phyloP scores from a whole-genome alignment of 2,797 vertebrate genomes.

The Eospalax fontanierii region DNA sequence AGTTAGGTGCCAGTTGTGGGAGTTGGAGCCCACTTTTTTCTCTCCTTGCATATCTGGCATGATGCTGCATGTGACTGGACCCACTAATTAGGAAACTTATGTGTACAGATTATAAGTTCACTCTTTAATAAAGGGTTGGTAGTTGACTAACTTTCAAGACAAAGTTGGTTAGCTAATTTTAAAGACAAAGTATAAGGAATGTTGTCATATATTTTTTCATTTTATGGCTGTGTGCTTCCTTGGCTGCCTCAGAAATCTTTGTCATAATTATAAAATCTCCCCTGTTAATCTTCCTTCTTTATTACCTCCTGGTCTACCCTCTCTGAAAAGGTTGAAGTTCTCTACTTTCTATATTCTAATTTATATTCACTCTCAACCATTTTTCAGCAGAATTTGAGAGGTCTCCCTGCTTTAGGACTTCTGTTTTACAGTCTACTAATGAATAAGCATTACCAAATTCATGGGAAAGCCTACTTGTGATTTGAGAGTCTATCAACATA shows the following conservation, averaged over 20 bases:
- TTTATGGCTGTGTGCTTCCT: background rate
- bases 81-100: background rate
- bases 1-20: background rate
- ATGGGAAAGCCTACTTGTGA: background rate
- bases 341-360: background rate
- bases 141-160: background rate
- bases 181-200: background rate
- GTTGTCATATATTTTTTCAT: background rate
- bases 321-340: background rate
- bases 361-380: background rate
- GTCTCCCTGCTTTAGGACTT: background rate
- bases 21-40: background rate
- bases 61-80: background rate
- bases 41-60: background rate
- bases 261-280: background rate
- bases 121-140: background rate
- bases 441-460: background rate
- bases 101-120: background rate
- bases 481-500: background rate
- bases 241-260: background rate
- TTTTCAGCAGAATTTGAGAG: background rate
- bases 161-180: no score
- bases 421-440: background rate
- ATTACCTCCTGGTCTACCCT: background rate
- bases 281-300: background rate